Evolutionary conservation across 2,797 vertebrate species (phyloP).

Genomic region (Tenualosa thibaudeaui): DNA sequence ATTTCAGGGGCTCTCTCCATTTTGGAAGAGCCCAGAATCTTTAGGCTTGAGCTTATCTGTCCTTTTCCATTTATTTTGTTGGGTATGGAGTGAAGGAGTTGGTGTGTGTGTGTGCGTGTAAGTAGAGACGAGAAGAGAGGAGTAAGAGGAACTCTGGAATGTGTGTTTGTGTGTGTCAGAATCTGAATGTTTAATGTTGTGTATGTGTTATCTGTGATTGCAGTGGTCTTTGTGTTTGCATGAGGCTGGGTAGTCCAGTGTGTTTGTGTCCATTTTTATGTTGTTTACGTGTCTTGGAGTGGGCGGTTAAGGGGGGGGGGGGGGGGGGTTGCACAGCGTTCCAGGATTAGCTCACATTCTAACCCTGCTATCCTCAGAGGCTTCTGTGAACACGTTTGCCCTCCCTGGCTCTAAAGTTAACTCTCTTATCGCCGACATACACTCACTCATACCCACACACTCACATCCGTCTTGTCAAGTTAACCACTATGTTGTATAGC

Average conservation of each 20-base stretch:
- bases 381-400: slow-evolving; percentile 24
- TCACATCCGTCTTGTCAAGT: background rate
- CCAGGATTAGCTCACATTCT: slow-evolving; percentile 34
- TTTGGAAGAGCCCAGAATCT: background rate
- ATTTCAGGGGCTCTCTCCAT: background rate
- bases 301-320: background rate
- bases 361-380: slow-evolving; percentile 22
- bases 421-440: slow-evolving; percentile 21
- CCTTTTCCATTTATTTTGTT: background rate
- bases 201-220: background rate
- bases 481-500: background rate
- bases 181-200: background rate
- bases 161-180: background rate
- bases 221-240: background rate
- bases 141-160: background rate
- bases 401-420: slow-evolving; percentile 41
- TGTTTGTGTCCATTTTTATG: background rate
- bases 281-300: slow-evolving; percentile 29
- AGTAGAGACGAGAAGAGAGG: background rate
- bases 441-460: background rate
- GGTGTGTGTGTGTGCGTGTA: slow-evolving; percentile 26
- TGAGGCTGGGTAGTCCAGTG: background rate
- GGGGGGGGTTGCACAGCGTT: background rate
- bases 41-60: background rate
- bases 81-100: slow-evolving; percentile 19